Evolutionary conservation across 2,888 invertebrate genomes (phyloP).

Genomic region (Ellobium chinense): DNA sequence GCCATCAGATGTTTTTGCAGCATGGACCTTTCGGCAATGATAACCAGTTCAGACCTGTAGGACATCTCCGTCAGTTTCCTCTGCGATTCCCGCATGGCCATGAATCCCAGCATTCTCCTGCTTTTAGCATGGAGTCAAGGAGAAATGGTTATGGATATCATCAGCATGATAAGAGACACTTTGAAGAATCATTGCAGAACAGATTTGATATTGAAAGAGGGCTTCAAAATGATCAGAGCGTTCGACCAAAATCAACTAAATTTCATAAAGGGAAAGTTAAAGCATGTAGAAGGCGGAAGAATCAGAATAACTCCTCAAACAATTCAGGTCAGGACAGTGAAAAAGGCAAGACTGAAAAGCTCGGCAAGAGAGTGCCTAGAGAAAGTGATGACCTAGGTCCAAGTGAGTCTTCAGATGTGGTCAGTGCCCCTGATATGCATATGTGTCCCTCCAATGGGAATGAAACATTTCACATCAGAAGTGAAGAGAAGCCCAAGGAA

Average conservation of each 20-base stretch:
- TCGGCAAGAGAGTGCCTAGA: background rate
- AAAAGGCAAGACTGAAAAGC: background rate
- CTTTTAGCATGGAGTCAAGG: constrained; percentile 20
- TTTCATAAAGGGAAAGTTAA: background rate
- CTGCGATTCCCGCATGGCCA: background rate
- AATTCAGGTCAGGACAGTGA: background rate
- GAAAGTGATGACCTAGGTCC: background rate
- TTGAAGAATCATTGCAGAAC: constrained; percentile 6
- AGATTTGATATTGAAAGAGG: constrained; percentile 21
- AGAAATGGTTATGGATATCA: constrained; percentile 5
- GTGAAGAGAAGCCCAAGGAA: background rate
- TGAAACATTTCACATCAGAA: background rate
- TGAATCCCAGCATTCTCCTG: constrained; percentile 13
- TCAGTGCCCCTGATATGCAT: no score
- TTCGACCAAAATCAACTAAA: constrained; percentile 15
- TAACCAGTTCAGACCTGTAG: constrained; percentile 17
- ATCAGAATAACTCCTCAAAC: constrained; percentile 37
- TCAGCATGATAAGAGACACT: constrained; percentile 24
- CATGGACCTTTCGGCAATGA: constrained; percentile 37
- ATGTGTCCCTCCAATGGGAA: background rate
- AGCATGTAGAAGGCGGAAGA: constrained; percentile 16
- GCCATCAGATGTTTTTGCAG: constrained; percentile 40
- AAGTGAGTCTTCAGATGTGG: background rate
- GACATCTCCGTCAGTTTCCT: constrained; percentile 20
- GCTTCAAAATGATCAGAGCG: constrained; percentile 22